Conservation (phyloP, 2,888 invertebrate genomes). For the Stomorhina lunata region DNA sequence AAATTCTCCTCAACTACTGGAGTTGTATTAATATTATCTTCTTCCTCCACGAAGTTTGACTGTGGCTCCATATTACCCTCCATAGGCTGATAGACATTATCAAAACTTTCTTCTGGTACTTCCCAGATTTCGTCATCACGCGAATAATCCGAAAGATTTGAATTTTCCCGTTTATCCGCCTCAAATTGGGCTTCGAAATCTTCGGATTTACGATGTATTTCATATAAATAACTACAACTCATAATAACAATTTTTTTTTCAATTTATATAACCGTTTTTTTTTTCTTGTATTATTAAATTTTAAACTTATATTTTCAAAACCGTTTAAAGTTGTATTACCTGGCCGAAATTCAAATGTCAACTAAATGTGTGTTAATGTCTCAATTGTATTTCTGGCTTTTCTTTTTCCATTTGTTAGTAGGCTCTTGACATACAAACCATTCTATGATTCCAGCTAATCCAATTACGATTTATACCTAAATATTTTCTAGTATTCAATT, state of each 20-base stretch:
- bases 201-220: conserved; percentile 61
- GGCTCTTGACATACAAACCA: conserved; percentile 67
- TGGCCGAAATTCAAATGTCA: conserved; percentile 47
- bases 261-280: conserved; percentile 29
- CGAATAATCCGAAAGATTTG: conserved; percentile 49
- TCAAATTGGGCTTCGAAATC: conserved; percentile 56
- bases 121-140: conserved; percentile 63
- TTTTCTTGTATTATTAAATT: too few species aligned
- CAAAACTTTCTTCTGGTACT: conserved; percentile 60
- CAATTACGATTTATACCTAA: conserved; percentile 62
- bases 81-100: conserved; percentile 69
- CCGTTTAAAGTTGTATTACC: conserved; percentile 19
- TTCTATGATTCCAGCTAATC: conserved; percentile 64
- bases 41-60: neutral
- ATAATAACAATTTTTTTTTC: conserved; percentile 36
- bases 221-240: conserved; percentile 64
- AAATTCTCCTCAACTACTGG: neutral
- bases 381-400: conserved; percentile 39
- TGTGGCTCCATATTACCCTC: conserved; percentile 64
- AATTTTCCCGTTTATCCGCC: conserved; percentile 33
- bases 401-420: conserved; percentile 26
- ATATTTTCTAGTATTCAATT: conserved; percentile 19
- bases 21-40: neutral
- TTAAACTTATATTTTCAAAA: too few species aligned
- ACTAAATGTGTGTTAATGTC: conserved; percentile 54